Evolutionary conservation across 2,888 invertebrate species (phyloP), one percentile per base, ranked within the genome.

Genomic region (Idaea biselata): DNA sequence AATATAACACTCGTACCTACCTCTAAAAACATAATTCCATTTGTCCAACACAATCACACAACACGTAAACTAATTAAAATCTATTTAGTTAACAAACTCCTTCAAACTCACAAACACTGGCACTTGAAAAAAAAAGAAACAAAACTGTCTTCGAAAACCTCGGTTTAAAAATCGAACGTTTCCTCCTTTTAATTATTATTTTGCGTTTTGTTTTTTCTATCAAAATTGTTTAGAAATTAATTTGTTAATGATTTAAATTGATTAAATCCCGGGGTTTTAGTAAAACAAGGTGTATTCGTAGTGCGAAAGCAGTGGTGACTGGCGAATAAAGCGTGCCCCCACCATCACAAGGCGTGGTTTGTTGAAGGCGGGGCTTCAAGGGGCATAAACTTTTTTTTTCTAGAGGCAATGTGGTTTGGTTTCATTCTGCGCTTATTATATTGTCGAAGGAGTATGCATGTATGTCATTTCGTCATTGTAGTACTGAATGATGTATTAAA

Each of bases 221-320:
- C 56, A 33, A 8, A 60, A 33, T 56, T 18, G 8, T 58, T 32
- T 61, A 55, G 55, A 16, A 55, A 58, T 18, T 55, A 55, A 17
- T 18, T 31, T 7, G 58, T 3, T n/a, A 59, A 59, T 18, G 44
- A 59, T 59, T 59, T 59, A 18, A 59, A 53, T 17, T 18, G 14
- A 59, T 11, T 59, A 44, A 53, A 18, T 53, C 17, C 33, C 11
- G 14, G 44, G 53, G 17, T 53, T 44, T 11, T 44, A 44, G 44
- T 25, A 25, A 25, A 25, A 25, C 25, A 25, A 25, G 25, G 25
- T 44, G 44, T 44, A 14, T 14, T 44, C 44, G 44, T 8, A 14
- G 5, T 44, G 44, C 44, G 44, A 44, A 44, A 44, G 44, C 44
- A 14, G 44, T 44, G 44, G 44, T 14, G 44, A 44, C 44, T 44